A percentile compares a stretch with the other conserved stretches of the same genome.
phyloP scores from a whole-genome alignment of 2,113 vertebrate species.

The Hypomesus transpacificus region DNA sequence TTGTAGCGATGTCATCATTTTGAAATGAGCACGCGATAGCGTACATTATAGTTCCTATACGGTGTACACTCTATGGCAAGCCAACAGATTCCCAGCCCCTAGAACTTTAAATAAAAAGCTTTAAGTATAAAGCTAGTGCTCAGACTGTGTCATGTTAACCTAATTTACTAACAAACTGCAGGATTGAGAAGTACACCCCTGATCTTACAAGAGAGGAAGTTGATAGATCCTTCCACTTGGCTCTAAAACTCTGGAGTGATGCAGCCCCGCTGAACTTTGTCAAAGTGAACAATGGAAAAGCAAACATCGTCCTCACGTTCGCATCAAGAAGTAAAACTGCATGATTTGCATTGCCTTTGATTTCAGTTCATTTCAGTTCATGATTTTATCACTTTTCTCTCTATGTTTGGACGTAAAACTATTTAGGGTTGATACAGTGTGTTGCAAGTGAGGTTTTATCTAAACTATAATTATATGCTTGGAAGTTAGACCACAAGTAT shows the following conservation, averaged over 20 bases:
- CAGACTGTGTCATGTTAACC: background rate
- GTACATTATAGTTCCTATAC: too few relatives aligned
- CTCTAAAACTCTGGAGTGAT: constrained; percentile 57
- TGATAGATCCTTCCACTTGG: constrained; percentile 39
- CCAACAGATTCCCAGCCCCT: background rate
- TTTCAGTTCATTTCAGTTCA: too few relatives aligned
- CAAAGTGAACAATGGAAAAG: constrained; percentile 43
- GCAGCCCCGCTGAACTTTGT: constrained; percentile 46
- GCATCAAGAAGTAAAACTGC: constrained; percentile 41
- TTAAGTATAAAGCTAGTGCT: background rate
- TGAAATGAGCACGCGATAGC: too few relatives aligned
- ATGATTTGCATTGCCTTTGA: too few relatives aligned
- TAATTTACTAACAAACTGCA: constrained; percentile 21
- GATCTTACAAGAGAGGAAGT: constrained; percentile 58
- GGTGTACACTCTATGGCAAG: background rate
- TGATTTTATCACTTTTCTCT: too few relatives aligned
- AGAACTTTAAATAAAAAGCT: too few relatives aligned
- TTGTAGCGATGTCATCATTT: too few relatives aligned
- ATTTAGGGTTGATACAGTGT: too few relatives aligned
- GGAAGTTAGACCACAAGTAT: background rate
- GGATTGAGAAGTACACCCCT: constrained; percentile 53
- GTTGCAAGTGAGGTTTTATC: background rate
- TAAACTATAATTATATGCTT: background rate
- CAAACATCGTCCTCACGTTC: constrained; percentile 57
- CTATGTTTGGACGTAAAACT: too few relatives aligned